A percentile compares a stretch with the other conserved stretches of the same genome.
phyloP scores from a whole-genome alignment of 2,113 vertebrate species.

The Rhineura floridana region DNA sequence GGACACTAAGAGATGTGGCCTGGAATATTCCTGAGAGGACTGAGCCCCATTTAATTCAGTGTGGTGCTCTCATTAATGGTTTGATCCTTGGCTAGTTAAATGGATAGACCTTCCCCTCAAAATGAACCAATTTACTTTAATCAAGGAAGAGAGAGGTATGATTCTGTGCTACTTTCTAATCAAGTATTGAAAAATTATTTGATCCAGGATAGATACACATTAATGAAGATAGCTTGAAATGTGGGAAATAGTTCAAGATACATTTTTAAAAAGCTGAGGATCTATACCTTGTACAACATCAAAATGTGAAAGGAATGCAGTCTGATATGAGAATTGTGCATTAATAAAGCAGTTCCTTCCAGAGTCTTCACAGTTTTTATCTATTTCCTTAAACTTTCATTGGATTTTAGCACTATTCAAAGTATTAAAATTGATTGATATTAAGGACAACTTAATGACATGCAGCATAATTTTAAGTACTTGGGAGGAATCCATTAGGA shows the following conservation, averaged over 20 bases:
- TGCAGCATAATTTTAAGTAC: neutral
- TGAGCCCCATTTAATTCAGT: too few relatives aligned
- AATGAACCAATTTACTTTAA: too few relatives aligned
- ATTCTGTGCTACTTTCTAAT: neutral
- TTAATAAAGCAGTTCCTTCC: neutral
- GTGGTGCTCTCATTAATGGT: too few relatives aligned
- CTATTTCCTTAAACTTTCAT: slow-evolving; percentile 1
- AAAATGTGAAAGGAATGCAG: neutral
- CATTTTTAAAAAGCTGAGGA: neutral
- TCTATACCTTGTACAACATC: neutral
- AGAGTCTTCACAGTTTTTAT: neutral
- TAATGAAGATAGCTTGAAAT: neutral
- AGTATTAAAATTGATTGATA: slow-evolving; percentile 1
- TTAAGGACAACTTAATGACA: slow-evolving; percentile 1
- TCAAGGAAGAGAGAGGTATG: too few relatives aligned
- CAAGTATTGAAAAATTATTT: neutral
- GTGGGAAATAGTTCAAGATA: neutral
- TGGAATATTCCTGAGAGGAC: too few relatives aligned
- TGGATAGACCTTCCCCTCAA: too few relatives aligned
- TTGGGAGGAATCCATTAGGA: neutral
- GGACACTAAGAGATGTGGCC: too few relatives aligned
- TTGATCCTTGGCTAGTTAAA: too few relatives aligned
- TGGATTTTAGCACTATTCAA: neutral
- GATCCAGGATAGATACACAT: neutral
- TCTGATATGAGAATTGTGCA: neutral